Conservation (phyloP, 2,888 invertebrate genomes). For the Calliphora vomitoria region DNA sequence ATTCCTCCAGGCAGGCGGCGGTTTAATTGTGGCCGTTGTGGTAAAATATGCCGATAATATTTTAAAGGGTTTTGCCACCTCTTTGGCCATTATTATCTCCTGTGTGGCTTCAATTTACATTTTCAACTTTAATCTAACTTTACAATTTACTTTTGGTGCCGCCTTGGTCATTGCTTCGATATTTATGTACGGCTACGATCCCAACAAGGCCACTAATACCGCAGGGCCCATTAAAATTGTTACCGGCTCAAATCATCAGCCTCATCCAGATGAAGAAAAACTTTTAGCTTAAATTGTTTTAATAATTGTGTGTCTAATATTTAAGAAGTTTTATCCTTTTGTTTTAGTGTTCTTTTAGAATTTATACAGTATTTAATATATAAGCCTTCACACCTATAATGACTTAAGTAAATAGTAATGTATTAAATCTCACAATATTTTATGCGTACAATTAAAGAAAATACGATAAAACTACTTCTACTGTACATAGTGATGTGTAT, state of each 20-base stretch:
- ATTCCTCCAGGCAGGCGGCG: slow-evolving; percentile 96
- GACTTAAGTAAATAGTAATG: slow-evolving; percentile 44
- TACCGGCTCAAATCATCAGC: slow-evolving; percentile 30
- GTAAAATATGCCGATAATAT: slow-evolving; percentile 99
- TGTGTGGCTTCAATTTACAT: slow-evolving; percentile 97
- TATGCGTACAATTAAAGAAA: slow-evolving; percentile 12
- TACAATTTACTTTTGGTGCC: slow-evolving; percentile 95
- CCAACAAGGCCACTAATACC: slow-evolving; percentile 82
- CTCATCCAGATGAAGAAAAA: slow-evolving; percentile 79
- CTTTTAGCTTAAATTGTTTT: slow-evolving; percentile 79
- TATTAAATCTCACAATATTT: slow-evolving; percentile 46
- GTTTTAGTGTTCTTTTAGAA: slow-evolving; percentile 43
- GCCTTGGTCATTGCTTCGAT: slow-evolving; percentile 96
- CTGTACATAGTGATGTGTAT: slow-evolving; percentile 49
- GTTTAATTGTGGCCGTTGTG: slow-evolving; percentile 98
- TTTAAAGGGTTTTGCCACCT: slow-evolving; percentile 98
- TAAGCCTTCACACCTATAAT: slow-evolving; percentile 62
- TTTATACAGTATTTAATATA: slow-evolving; percentile 75
- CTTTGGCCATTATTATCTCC: slow-evolving; percentile 97
- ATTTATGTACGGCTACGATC: slow-evolving; percentile 95
- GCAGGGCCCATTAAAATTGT: slow-evolving; percentile 47
- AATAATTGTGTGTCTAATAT: slow-evolving; percentile 17
- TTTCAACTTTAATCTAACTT: slow-evolving; percentile 93
- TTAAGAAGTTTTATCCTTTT: slow-evolving; percentile 23
- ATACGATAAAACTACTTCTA: neutral